Percentiles rank a stretch among this genome's conserved stretches.
These are phyloP conservation scores for Prietella phreatophila DNA, from an alignment of 2,113 vertebrate species.

Conservation along the genomic window DNA sequence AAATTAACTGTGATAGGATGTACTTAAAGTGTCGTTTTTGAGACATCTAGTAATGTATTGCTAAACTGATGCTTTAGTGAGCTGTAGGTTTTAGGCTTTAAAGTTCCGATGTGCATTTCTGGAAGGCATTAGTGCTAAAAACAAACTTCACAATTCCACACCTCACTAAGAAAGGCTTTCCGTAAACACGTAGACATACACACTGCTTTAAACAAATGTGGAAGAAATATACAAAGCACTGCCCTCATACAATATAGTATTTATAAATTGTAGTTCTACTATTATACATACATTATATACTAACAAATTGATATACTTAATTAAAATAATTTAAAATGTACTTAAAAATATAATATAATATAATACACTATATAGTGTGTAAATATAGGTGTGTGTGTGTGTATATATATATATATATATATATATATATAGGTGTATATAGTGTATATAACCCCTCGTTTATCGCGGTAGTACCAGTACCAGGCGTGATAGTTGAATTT, in stretches of 20 bases:
- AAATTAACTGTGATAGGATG: slow-evolving; percentile 9
- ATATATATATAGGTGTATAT: too few relatives aligned
- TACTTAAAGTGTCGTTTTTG: not conserved
- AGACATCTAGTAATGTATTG: not conserved
- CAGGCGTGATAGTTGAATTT: too few relatives aligned
- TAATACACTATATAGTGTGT: not conserved
- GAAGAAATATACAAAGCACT: not conserved
- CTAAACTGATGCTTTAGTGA: not conserved
- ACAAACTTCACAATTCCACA: not conserved
- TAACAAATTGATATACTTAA: not conserved
- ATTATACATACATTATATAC: not conserved
- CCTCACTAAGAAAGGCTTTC: not conserved
- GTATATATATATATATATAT: too few relatives aligned
- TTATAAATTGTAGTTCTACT: not conserved
- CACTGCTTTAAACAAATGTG: not conserved
- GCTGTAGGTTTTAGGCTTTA: not conserved
- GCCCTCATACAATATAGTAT: not conserved
- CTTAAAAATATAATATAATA: not conserved
- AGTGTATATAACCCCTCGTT: too few relatives aligned
- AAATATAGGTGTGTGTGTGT: too few relatives aligned
- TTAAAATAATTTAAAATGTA: not conserved
- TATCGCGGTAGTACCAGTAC: too few relatives aligned
- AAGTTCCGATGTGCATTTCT: not conserved
- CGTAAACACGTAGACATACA: not conserved
- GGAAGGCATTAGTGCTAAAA: not conserved